A percentile compares a stretch with the other conserved stretches of the same genome.
These are phyloP conservation scores for Nematolebias whitei DNA, from an alignment of 2,113 vertebrate genomes.

Conservation along the genomic window DNA sequence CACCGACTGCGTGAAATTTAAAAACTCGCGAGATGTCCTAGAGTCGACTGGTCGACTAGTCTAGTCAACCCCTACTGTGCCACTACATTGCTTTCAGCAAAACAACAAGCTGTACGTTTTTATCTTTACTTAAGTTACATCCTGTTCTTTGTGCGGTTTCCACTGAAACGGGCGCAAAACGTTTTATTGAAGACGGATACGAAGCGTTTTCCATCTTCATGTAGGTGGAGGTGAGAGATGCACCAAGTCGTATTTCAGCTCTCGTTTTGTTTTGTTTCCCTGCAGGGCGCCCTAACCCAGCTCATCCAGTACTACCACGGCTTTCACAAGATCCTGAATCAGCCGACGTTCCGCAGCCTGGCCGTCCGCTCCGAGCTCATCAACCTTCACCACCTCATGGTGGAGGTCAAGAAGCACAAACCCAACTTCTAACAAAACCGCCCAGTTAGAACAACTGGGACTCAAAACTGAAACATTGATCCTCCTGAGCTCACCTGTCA, in stretches of 20 bases:
- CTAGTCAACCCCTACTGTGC: too few relatives aligned
- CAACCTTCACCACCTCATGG: conserved; percentile 95
- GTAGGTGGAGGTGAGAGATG: background rate
- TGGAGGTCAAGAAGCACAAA: conserved; percentile 95
- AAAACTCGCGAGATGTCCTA: too few relatives aligned
- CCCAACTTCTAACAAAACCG: conserved; percentile 85
- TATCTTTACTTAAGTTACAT: background rate
- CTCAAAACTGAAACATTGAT: background rate
- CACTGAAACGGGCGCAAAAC: background rate
- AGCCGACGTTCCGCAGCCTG: conserved; percentile 87
- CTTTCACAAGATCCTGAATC: conserved; percentile 90
- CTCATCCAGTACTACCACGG: conserved; percentile 95
- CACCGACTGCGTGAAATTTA: too few relatives aligned
- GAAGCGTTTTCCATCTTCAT: background rate
- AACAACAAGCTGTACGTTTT: too few relatives aligned
- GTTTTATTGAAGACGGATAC: background rate
- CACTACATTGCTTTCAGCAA: too few relatives aligned
- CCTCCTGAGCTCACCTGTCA: background rate
- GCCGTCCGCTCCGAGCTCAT: conserved; percentile 90
- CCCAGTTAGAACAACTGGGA: rapidly evolving
- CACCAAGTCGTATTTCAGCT: background rate
- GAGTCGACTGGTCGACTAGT: too few relatives aligned
- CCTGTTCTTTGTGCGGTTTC: background rate
- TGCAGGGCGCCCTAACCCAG: conserved; percentile 90
- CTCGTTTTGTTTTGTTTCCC: background rate